Conservation (phyloP, 1,140 invertebrate genomes). For the Heliconius hewitsoni region DNA sequence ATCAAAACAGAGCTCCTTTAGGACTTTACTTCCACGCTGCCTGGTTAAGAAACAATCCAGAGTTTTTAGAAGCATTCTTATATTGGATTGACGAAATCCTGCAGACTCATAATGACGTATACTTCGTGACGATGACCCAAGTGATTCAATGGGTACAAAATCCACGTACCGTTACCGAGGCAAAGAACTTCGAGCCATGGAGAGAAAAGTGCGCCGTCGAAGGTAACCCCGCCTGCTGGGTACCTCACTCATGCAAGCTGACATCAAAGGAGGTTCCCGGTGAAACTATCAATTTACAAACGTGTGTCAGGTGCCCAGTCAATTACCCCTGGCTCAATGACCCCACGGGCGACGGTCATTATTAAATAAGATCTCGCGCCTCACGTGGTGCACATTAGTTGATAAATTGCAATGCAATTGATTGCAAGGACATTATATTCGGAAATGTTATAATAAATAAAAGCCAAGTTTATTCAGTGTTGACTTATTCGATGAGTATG, state of each 20-base stretch:
- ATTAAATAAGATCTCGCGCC: conserved; percentile 84
- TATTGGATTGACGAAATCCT: conserved; percentile 97
- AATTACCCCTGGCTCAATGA: conserved; percentile 97
- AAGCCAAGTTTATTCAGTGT: conserved; percentile 43
- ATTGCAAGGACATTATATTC: conserved; percentile 69
- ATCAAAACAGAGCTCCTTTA: conserved; percentile 95
- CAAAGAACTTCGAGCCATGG: conserved; percentile 96
- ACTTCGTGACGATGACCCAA: conserved; percentile 98
- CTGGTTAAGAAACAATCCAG: conserved; percentile 97
- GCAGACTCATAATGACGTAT: conserved; percentile 94
- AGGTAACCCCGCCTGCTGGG: conserved; percentile 90
- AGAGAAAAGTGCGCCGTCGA: conserved; percentile 94
- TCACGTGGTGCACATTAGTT: conserved; percentile 70
- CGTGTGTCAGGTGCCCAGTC: conserved; percentile 95
- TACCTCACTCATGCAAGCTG: conserved; percentile 94
- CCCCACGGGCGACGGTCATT: conserved; percentile 94
- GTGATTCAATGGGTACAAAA: conserved; percentile 98
- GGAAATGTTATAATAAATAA: conserved; percentile 46
- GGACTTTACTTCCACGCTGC: conserved; percentile 98
- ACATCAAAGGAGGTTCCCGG: conserved; percentile 95
- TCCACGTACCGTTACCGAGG: conserved; percentile 90
- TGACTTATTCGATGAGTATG: conserved; percentile 55
- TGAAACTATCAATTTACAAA: conserved; percentile 95
- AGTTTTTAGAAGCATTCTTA: conserved; percentile 95
- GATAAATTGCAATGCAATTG: conserved; percentile 65